Conservation (phyloP, 2,888 invertebrate species). For the Chrysina gloriosa region DNA sequence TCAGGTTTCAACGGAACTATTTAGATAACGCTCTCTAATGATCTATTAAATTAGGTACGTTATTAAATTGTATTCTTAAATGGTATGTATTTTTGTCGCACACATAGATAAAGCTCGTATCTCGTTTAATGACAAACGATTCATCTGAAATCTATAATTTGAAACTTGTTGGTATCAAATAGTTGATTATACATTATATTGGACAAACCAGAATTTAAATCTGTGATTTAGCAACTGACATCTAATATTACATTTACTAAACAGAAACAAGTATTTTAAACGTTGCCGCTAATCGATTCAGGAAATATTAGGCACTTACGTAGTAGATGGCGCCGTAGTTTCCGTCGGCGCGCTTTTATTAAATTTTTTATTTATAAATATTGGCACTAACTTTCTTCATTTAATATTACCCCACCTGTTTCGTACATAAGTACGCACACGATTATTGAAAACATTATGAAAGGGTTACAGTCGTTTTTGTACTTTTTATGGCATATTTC, state of each 20-base stretch:
- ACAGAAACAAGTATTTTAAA: neutral
- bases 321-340: neutral
- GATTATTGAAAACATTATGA: neutral
- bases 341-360: neutral
- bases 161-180: no score
- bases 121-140: no score
- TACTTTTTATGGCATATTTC: slow-evolving; percentile 8
- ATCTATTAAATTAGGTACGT: no score
- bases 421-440: neutral
- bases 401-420: neutral
- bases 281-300: neutral
- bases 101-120: no score
- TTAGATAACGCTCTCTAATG: no score
- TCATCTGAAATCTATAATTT: no score
- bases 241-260: neutral
- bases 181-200: no score
- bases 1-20: no score
- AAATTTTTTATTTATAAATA: neutral
- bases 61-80: no score
- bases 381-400: neutral
- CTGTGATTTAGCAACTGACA: no score
- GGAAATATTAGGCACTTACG: neutral
- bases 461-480: neutral
- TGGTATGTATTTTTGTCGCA: no score
- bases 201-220: no score